These are phyloP conservation scores for Lichenostomus cassidix DNA, from an alignment of 2,113 vertebrate species.

Conservation along the genomic window DNA sequence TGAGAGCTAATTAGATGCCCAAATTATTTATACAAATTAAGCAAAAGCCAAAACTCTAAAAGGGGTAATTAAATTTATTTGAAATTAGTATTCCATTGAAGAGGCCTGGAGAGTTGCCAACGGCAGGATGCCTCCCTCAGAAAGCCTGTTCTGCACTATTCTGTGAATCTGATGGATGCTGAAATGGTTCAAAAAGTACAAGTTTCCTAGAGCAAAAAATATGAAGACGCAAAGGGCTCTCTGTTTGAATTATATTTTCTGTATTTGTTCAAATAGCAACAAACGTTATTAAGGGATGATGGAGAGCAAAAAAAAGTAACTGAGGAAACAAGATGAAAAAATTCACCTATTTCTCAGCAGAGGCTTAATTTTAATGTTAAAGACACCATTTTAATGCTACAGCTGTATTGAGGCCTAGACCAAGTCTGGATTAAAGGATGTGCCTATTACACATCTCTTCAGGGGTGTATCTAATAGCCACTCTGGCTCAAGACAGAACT, in stretches of 20 bases:
- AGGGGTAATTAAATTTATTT: slow-evolving; percentile 50
- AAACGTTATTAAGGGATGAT: not conserved
- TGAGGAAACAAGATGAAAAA: not conserved
- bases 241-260: not conserved
- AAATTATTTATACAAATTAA: slow-evolving; percentile 62
- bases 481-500: not conserved
- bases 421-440: not conserved
- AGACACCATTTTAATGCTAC: not conserved
- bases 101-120: slow-evolving; percentile 38
- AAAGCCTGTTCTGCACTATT: not conserved
- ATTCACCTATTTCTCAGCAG: not conserved
- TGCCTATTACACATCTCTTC: not conserved
- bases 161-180: not conserved
- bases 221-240: not conserved
- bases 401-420: not conserved
- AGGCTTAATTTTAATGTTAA: not conserved
- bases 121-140: not conserved
- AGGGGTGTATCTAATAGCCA: not conserved
- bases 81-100: slow-evolving; percentile 44
- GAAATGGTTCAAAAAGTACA: not conserved
- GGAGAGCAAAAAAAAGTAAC: not conserved
- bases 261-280: not conserved
- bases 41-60: slow-evolving; percentile 46
- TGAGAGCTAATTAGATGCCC: slow-evolving; percentile 39
- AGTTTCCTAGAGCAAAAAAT: not conserved